Evolutionary conservation across 2,797 vertebrate species (phyloP).

Genomic region (Champsocephalus gunnari): DNA sequence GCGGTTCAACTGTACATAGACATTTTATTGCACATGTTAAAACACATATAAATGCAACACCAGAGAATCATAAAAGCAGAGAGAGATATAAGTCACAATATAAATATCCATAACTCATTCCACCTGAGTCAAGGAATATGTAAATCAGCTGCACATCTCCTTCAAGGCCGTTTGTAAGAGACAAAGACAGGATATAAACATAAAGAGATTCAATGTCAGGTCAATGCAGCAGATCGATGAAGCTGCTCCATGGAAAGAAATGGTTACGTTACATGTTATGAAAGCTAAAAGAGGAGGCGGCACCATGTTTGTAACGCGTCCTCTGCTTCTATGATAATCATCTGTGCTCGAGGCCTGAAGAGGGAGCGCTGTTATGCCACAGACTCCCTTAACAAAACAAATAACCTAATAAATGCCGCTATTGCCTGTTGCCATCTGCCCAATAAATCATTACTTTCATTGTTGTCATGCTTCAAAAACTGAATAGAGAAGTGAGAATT

Average conservation of each 20-base stretch:
- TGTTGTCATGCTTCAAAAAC: slow-evolving; percentile 49
- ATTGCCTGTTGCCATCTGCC: slow-evolving; percentile 55
- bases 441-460: slow-evolving; percentile 57
- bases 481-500: slow-evolving; percentile 49
- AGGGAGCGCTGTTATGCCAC: slow-evolving; percentile 34
- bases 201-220: slow-evolving; percentile 68
- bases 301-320: slow-evolving; percentile 44
- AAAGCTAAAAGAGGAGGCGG: slow-evolving; percentile 54
- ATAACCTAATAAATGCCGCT: slow-evolving; percentile 63
- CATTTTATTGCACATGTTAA: too few species aligned
- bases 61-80: too few species aligned
- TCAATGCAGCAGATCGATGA: slow-evolving; percentile 62
- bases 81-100: too few species aligned
- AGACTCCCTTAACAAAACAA: slow-evolving; percentile 57
- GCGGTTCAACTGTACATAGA: slow-evolving; percentile 51
- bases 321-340: slow-evolving; percentile 54
- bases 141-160: too few species aligned
- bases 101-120: too few species aligned
- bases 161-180: too few species aligned
- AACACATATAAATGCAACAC: too few species aligned
- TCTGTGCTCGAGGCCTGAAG: slow-evolving; percentile 40
- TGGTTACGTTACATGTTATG: slow-evolving; percentile 54
- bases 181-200: slow-evolving; percentile 54
- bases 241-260: slow-evolving; percentile 52
- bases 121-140: too few species aligned